A percentile compares a stretch with the other conserved stretches of the same genome.
phyloP scores from a whole-genome alignment of 30 jellyfish, hydroid and myxozoan genomes.

The Aurelia sp. region DNA sequence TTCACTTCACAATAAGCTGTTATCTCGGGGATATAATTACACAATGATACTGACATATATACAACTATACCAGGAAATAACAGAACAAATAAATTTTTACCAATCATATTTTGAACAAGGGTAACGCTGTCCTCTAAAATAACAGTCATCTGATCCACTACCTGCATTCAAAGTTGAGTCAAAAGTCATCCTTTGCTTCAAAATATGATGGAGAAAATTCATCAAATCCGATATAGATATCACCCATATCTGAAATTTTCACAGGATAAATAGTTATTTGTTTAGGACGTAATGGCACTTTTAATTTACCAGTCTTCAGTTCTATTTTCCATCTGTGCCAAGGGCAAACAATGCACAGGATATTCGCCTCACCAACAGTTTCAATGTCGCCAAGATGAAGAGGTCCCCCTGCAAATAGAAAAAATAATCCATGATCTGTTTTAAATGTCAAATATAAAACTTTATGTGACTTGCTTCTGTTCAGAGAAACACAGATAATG shows the following conservation, averaged over 20 bases:
- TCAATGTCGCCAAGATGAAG: constrained; percentile 96
- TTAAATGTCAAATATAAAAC: no score
- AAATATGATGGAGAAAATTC: constrained; percentile 62
- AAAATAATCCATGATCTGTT: neutral
- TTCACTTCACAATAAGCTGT: no score
- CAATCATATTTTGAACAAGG: no score
- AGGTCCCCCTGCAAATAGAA: constrained; percentile 85
- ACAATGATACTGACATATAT: no score
- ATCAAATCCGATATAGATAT: constrained; percentile 60
- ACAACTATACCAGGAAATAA: no score
- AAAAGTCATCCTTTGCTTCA: constrained; percentile 40
- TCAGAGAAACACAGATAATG: no score
- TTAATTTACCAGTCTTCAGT: constrained; percentile 70
- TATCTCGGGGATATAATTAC: no score
- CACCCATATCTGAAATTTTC: constrained; percentile 56
- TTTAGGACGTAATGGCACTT: constrained; percentile 60
- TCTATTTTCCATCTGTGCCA: constrained; percentile 95
- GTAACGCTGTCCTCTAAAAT: no score
- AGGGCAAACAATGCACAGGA: constrained; percentile 88
- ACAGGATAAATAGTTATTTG: constrained; percentile 75
- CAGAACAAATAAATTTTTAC: no score
- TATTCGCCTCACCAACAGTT: constrained; percentile 62
- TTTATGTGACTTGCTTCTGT: no score
- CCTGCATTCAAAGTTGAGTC: neutral
- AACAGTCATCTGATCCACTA: no score